Evolutionary conservation across 2,888 invertebrate species (phyloP).

Genomic region (Pachycephus smyrnensis): DNA sequence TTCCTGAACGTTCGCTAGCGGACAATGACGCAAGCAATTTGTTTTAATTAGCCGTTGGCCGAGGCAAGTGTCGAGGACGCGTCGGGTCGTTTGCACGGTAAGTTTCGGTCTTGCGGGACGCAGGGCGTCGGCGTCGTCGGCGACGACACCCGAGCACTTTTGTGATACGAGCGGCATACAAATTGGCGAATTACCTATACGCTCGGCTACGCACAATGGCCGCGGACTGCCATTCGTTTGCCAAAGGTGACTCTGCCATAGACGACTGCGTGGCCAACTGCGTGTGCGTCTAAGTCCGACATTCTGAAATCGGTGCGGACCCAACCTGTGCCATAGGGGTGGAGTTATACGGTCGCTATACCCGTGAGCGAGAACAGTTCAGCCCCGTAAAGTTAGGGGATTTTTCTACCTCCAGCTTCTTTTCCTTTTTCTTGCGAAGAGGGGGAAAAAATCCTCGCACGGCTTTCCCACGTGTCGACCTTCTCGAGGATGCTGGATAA

Average conservation of each 20-base stretch:
- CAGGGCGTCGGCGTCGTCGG: constrained; percentile 17
- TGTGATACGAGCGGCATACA: constrained; percentile 38
- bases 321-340: not conserved
- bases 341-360: too few species aligned
- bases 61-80: constrained; percentile 12
- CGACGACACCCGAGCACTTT: constrained; percentile 13
- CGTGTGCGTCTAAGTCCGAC: not conserved
- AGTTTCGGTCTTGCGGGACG: constrained; percentile 8
- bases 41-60: constrained; percentile 39
- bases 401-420: not conserved
- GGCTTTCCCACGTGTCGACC: not conserved
- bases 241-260: not conserved
- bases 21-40: constrained; percentile 39
- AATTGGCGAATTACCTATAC: constrained; percentile 39
- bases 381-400: not conserved
- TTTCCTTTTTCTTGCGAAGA: not conserved
- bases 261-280: not conserved
- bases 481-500: not conserved
- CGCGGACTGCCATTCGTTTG: not conserved
- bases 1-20: constrained; percentile 24
- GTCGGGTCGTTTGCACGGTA: constrained; percentile 26
- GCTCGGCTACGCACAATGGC: not conserved
- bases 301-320: not conserved
- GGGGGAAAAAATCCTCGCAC: not conserved
- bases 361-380: not conserved